phyloP scores from a whole-genome alignment of 2,797 vertebrate species.

The Tachyglossus aculeatus region DNA sequence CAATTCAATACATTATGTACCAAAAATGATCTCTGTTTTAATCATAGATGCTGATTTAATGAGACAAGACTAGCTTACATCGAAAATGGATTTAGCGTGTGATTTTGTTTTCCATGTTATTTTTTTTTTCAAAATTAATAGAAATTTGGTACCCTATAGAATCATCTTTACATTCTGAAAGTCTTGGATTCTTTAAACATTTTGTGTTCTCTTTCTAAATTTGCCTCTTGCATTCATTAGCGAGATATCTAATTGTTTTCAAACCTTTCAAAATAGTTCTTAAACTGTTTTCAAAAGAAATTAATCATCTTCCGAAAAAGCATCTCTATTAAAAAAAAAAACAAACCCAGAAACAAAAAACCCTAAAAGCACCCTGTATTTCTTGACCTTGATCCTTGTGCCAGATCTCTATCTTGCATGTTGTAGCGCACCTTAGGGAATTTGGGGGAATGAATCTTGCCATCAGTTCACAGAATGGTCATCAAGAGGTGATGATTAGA shows the following conservation, averaged over 20 bases:
- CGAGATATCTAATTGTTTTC: slow-evolving; percentile 2
- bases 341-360: too few relatives aligned
- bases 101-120: slow-evolving; percentile 87
- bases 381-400: neutral
- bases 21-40: slow-evolving; percentile 97
- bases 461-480: neutral
- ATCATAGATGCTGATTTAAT: slow-evolving; percentile 98
- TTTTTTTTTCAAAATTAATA: slow-evolving; percentile 89
- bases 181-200: slow-evolving; percentile 50
- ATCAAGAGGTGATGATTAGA: neutral
- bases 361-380: too few relatives aligned
- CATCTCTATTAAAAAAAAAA: neutral
- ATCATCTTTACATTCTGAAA: slow-evolving; percentile 63
- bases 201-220: slow-evolving; percentile 47
- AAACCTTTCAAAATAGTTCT: slow-evolving; percentile 14
- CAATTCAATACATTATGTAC: slow-evolving; percentile 96
- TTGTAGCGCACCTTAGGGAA: neutral
- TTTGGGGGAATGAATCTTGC: neutral
- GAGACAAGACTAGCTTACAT: slow-evolving; percentile 94
- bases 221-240: neutral
- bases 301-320: neutral
- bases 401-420: neutral
- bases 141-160: slow-evolving; percentile 73
- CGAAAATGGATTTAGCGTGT: slow-evolving; percentile 96
- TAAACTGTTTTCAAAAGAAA: slow-evolving; percentile 10